These are phyloP conservation scores for Steatocranus sp. DNA, from an alignment of 2,797 vertebrate genomes.

Conservation along the genomic window DNA sequence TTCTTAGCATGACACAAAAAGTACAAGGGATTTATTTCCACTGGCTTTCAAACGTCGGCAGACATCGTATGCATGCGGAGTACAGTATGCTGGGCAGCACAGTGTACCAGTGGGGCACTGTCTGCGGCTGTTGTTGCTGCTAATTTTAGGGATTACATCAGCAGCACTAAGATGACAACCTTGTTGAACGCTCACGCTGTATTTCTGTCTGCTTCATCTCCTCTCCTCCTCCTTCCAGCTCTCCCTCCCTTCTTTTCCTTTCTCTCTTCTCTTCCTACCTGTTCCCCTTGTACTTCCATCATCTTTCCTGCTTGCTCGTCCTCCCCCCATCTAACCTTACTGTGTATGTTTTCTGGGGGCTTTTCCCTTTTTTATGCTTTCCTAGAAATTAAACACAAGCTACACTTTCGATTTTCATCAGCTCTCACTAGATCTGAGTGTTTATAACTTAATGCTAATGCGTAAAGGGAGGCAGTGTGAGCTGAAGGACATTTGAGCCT, in stretches of 20 bases:
- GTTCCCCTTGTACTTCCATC: not conserved
- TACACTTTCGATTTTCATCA: not conserved
- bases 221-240: not conserved
- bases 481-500: not conserved
- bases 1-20: not conserved
- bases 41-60: not conserved
- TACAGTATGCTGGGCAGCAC: slow-evolving; percentile 7
- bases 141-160: slow-evolving; percentile 97
- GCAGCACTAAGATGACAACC: slow-evolving; percentile 80
- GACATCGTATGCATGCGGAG: not conserved
- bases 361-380: not conserved
- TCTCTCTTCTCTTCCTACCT: not conserved
- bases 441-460: not conserved
- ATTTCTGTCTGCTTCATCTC: not conserved
- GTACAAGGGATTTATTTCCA: not conserved
- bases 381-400: not conserved
- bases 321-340: not conserved
- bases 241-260: not conserved
- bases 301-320: not conserved
- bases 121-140: slow-evolving; percentile 73
- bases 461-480: not conserved
- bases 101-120: slow-evolving; percentile 32
- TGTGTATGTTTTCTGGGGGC: not conserved
- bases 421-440: not conserved
- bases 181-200: slow-evolving; percentile 49